phyloP scores from a whole-genome alignment of 2,888 invertebrate genomes.

The Hybos culiciformis region DNA sequence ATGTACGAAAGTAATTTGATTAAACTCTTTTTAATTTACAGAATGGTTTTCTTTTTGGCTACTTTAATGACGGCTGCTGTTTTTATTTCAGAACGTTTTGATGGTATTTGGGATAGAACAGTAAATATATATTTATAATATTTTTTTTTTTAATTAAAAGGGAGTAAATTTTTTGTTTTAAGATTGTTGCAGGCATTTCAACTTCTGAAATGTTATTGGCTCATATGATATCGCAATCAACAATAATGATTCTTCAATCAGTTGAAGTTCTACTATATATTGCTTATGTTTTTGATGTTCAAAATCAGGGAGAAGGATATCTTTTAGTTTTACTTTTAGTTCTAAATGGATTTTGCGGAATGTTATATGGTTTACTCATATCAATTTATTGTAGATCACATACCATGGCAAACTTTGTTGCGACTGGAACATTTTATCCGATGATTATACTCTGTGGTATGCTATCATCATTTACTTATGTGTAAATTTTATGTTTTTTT shows the following conservation, averaged over 20 bases:
- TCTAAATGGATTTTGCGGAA: constrained; percentile 66
- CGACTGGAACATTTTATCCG: constrained; percentile 82
- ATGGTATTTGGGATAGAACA: constrained; percentile 78
- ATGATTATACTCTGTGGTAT: constrained; percentile 75
- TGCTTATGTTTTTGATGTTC: constrained; percentile 32
- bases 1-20: not conserved
- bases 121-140: constrained; percentile 44
- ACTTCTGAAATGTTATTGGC: constrained; percentile 67
- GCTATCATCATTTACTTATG: constrained; percentile 20
- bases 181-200: constrained; percentile 42
- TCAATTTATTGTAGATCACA: constrained; percentile 68
- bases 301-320: constrained; percentile 32
- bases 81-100: constrained; percentile 64
- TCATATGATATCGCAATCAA: constrained; percentile 61
- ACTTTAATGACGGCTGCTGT: constrained; percentile 70
- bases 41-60: constrained; percentile 74
- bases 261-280: constrained; percentile 37
- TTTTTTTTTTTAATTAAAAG: not conserved
- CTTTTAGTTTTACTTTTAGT: constrained; percentile 50
- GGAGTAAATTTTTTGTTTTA: not conserved
- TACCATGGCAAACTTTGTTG: constrained; percentile 67
- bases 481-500: too few relatives aligned
- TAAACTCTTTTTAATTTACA: constrained; percentile 29
- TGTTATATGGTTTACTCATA: constrained; percentile 69
- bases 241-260: constrained; percentile 59